These are phyloP conservation scores for Allacma fusca DNA, from an alignment of 2,888 invertebrate genomes.

Conservation along the genomic window DNA sequence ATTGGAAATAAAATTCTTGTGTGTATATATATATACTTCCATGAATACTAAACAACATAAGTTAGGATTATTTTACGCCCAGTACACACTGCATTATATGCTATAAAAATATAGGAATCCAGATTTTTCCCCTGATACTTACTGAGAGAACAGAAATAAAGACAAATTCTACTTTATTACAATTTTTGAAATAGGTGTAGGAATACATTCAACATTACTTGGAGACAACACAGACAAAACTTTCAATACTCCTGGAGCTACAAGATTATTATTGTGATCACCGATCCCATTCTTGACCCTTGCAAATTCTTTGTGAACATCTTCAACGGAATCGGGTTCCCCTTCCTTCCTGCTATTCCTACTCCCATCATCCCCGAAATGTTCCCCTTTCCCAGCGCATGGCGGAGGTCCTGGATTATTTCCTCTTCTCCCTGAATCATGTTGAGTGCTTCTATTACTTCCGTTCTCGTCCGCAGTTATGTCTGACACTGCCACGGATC, in stretches of 20 bases:
- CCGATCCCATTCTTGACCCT: slow-evolving; percentile 1
- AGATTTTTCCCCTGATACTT: too few species aligned
- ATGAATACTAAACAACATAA: too few species aligned
- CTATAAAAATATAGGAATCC: too few species aligned
- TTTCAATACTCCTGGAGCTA: neutral
- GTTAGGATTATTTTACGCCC: too few species aligned
- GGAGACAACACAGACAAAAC: neutral
- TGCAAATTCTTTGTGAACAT: slow-evolving; percentile 6
- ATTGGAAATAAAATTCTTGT: too few species aligned
- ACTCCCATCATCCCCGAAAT: neutral
- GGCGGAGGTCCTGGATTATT: neutral
- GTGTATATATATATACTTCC: too few species aligned
- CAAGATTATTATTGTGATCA: slow-evolving; percentile 3
- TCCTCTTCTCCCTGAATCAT: neutral
- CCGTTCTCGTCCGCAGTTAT: neutral
- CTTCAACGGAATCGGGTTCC: neutral
- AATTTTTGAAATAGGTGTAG: too few species aligned
- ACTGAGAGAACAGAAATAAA: too few species aligned
- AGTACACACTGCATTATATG: too few species aligned
- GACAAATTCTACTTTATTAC: too few species aligned
- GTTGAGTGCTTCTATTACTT: neutral
- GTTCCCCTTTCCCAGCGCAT: neutral
- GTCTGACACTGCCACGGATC: slow-evolving; percentile 5
- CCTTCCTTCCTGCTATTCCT: neutral
- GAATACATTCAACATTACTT: too few species aligned